phyloP scores from a whole-genome alignment of 2,797 vertebrate genomes.

The Odontamblyopus lacepedii region DNA sequence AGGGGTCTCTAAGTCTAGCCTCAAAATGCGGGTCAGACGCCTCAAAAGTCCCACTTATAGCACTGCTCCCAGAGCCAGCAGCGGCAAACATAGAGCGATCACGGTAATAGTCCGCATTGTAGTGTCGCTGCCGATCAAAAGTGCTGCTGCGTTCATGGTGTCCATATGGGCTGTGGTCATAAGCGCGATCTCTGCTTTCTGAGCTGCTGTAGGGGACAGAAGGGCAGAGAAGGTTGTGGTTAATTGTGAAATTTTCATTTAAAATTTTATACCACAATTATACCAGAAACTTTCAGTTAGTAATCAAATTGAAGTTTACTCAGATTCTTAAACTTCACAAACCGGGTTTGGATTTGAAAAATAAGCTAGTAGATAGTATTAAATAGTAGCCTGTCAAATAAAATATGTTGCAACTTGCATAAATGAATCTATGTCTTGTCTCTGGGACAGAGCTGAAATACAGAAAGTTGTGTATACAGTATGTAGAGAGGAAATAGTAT shows the following conservation, averaged over 20 bases:
- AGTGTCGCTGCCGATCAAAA: conserved; percentile 97
- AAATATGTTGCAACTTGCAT: neutral
- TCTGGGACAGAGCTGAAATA: neutral
- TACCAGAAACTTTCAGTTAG: conserved; percentile 1
- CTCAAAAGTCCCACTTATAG: conserved; percentile 85
- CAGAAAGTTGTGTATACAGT: neutral
- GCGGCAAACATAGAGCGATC: conserved; percentile 83
- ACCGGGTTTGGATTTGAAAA: neutral
- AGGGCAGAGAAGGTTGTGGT: conserved; percentile 49
- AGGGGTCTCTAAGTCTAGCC: conserved; percentile 91
- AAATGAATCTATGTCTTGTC: neutral
- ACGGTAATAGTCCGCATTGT: conserved; percentile 97
- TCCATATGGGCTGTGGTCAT: conserved; percentile 99
- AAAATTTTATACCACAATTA: neutral
- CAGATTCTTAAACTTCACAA: neutral
- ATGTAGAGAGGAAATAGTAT: neutral
- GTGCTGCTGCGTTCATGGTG: conserved; percentile 95
- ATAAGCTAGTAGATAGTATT: neutral
- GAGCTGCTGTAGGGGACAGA: conserved; percentile 87
- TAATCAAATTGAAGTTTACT: neutral
- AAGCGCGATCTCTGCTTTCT: conserved; percentile 97
- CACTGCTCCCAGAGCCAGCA: conserved; percentile 70
- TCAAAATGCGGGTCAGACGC: conserved; percentile 95
- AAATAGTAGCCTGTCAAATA: neutral
- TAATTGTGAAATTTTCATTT: conserved; percentile 16